Percentiles rank a stretch among this genome's conserved stretches.
These are phyloP conservation scores for Heteropelma amictum DNA, from an alignment of 2,888 invertebrate genomes.

Conservation along the genomic window DNA sequence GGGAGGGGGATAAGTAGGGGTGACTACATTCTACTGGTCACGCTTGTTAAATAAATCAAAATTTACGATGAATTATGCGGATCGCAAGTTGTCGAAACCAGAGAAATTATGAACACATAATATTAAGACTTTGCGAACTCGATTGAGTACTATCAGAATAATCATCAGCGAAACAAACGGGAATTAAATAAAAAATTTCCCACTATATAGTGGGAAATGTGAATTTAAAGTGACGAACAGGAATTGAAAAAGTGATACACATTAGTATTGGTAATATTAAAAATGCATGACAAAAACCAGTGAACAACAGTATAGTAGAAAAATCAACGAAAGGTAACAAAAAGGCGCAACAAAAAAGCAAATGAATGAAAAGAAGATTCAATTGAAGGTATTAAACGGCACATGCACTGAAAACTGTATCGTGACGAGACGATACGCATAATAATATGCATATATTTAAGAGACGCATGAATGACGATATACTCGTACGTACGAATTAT, in stretches of 20 bases:
- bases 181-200: too few relatives aligned
- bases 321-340: neutral
- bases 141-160: too few relatives aligned
- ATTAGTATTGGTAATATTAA: neutral
- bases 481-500: slow-evolving; percentile 52
- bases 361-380: slow-evolving; percentile 29
- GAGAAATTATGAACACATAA: too few relatives aligned
- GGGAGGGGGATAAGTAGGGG: too few relatives aligned
- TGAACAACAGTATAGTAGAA: neutral
- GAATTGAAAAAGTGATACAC: neutral
- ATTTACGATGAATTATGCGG: too few relatives aligned
- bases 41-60: too few relatives aligned
- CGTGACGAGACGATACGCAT: slow-evolving; percentile 33
- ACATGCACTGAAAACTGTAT: slow-evolving; percentile 50
- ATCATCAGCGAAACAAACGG: too few relatives aligned
- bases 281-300: neutral
- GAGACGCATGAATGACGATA: slow-evolving; percentile 43
- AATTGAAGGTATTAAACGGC: slow-evolving; percentile 43
- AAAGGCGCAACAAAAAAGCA: slow-evolving; percentile 22
- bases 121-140: too few relatives aligned
- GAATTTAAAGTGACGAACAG: too few relatives aligned
- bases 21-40: too few relatives aligned
- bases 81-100: too few relatives aligned
- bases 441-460: slow-evolving; percentile 2
- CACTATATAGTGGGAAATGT: too few relatives aligned